Percentiles rank a stretch among this genome's conserved stretches.
phyloP scores from a whole-genome alignment of 1,140 invertebrate species.

The Mya arenaria region DNA sequence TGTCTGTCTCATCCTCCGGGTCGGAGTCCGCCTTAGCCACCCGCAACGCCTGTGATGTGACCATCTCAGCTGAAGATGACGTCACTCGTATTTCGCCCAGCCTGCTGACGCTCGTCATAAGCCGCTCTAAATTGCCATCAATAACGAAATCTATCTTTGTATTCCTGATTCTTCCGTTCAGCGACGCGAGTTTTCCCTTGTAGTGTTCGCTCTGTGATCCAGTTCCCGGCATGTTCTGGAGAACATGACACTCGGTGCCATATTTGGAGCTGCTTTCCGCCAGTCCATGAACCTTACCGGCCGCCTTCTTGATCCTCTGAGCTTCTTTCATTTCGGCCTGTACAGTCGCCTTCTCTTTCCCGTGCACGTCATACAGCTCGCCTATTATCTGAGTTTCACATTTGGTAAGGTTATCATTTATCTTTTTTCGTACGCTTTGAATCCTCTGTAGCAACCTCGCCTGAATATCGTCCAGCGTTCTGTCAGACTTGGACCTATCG shows the following conservation, averaged over 20 bases:
- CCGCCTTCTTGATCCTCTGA: conserved; percentile 40
- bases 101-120: conserved; percentile 33
- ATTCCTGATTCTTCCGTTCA: conserved; percentile 38
- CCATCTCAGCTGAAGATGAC: conserved; percentile 3
- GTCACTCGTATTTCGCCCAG: conserved; percentile 37
- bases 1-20: conserved; percentile 37
- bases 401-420: conserved; percentile 45
- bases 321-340: conserved; percentile 46
- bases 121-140: conserved; percentile 16
- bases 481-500: conserved; percentile 28
- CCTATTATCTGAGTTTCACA: conserved; percentile 39
- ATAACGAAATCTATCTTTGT: conserved; percentile 37
- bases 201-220: conserved; percentile 22
- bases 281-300: conserved; percentile 30
- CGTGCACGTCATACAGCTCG: conserved; percentile 14
- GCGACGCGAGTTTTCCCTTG: conserved; percentile 27
- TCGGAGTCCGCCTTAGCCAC: not conserved
- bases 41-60: not conserved
- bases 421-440: conserved; percentile 26
- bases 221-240: conserved; percentile 1
- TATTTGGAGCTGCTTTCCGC: conserved; percentile 22
- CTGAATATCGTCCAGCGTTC: conserved; percentile 28
- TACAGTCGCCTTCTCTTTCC: conserved; percentile 29
- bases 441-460: conserved; percentile 9
- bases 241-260: conserved; percentile 39